Percentiles rank a stretch among this genome's conserved stretches.
phyloP scores from a whole-genome alignment of 2,888 invertebrate species.

The Yponomeuta evonymella region DNA sequence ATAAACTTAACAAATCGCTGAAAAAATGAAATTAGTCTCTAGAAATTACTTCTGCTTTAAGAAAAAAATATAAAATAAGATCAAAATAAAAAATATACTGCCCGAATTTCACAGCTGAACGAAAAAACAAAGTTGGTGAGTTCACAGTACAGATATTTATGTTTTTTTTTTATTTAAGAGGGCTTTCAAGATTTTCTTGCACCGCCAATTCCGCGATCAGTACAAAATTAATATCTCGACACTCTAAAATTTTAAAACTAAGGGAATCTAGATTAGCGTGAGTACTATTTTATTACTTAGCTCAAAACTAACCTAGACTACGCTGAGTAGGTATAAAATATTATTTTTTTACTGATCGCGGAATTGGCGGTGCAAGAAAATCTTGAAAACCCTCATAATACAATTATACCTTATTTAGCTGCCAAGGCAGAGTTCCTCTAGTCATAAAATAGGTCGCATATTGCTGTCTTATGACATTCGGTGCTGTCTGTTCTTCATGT shows the following conservation, averaged over 20 bases:
- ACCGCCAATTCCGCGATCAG: slow-evolving; percentile 4
- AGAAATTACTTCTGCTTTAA: no score
- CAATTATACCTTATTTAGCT: slow-evolving; percentile 24
- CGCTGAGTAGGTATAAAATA: slow-evolving; percentile 18
- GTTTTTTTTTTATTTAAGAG: slow-evolving; percentile 18
- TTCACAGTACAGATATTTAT: slow-evolving; percentile 20
- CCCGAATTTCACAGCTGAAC: slow-evolving; percentile 22
- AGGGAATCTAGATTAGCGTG: slow-evolving; percentile 23
- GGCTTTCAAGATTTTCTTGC: no score
- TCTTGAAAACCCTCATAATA: slow-evolving; percentile 10
- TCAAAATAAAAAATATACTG: no score
- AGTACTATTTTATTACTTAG: slow-evolving; percentile 23
- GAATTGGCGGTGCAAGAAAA: no score
- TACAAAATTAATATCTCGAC: slow-evolving; percentile 24
- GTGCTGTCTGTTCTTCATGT: slow-evolving; percentile 20
- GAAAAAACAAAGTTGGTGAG: slow-evolving; percentile 25
- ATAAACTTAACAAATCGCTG: no score
- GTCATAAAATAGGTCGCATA: slow-evolving; percentile 24
- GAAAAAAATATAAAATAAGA: no score
- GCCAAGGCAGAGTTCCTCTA: slow-evolving; percentile 26
- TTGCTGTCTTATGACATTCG: slow-evolving; percentile 26
- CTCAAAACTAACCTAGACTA: slow-evolving; percentile 22
- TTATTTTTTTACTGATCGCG: slow-evolving; percentile 12
- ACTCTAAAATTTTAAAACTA: slow-evolving; percentile 23
- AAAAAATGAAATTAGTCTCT: no score